Evolutionary conservation across 2,797 vertebrate genomes (phyloP).

Genomic region (Agapornis canus): DNA sequence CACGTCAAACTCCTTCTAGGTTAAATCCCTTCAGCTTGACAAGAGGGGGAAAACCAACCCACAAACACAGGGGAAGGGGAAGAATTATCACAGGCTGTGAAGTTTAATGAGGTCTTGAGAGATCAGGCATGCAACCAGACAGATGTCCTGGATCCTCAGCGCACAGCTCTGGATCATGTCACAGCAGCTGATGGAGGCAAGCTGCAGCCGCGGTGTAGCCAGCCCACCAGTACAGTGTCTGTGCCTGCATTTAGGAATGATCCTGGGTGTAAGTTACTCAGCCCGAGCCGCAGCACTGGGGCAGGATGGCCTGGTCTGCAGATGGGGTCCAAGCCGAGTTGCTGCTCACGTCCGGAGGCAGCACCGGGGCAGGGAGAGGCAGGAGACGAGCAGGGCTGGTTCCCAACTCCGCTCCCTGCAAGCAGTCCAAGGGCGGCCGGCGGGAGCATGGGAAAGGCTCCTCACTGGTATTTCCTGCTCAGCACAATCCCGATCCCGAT

Average conservation of each 20-base stretch:
- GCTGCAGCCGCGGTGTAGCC: accelerated
- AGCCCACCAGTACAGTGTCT: accelerated
- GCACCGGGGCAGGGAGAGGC: background rate
- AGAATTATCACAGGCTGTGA: background rate
- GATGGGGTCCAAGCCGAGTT: background rate
- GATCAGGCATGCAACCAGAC: background rate
- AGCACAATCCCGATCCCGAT: background rate
- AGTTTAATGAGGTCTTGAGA: background rate
- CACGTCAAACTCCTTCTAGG: background rate
- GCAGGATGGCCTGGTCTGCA: background rate
- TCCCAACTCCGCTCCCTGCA: constrained; percentile 6
- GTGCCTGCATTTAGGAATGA: background rate
- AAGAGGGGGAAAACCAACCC: background rate
- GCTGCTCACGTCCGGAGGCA: background rate
- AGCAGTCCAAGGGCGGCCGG: constrained; percentile 19
- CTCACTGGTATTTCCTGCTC: constrained; percentile 60
- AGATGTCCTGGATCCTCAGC: background rate
- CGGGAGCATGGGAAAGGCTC: constrained; percentile 69
- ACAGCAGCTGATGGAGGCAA: background rate
- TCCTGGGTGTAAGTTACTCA: background rate
- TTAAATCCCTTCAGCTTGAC: background rate
- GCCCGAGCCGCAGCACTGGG: background rate
- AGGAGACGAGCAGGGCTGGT: background rate
- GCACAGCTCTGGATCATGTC: background rate
- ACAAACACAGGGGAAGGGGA: background rate